Base-by-base conservation (phyloP, 2,888 invertebrate species). In the Octodonta nipae region DNA sequence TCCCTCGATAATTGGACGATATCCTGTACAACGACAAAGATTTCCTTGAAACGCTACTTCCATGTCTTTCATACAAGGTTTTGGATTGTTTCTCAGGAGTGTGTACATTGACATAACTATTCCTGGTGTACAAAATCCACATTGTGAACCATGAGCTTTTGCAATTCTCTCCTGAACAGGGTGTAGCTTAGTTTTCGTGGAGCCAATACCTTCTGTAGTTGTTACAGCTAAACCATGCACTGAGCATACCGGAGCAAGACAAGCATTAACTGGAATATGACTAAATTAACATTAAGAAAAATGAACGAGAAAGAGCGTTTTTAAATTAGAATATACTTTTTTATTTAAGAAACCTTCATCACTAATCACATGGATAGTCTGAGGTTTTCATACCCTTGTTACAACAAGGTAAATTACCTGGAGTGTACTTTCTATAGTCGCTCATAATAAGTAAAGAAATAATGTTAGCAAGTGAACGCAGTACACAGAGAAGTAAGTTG, bases 61-160 rank as follows among this genome's bases (percentile, higher is more conserved):
- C 44, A 91, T 63, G 40, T 89, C 78, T 8, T 70, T 61, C 68
- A 83, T 78, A 0, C 70, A 66, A 4, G 91, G 85, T 49, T 72
- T 70, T 0, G 73, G 67, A 25, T 73, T 72, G 46, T 71, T 81
- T 49, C 93, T 66, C 1, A 93, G 62, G 25, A 93, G 64, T 0
- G 88, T 69, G 52, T 92, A 93, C 88, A 93, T 89, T 1, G 92
- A 91, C 93, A 95, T 95, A 1, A 95, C 86, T 40, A 95, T 88
- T 11, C 44, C 44, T 3, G 92, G 92, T 0, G 92, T 92, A 50
- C 56, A 56, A 34, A 56, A 56, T 1, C 92, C 92, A 55, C 93
- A 93, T 60, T 93, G 93, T 0, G 91, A 86, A 0, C 93, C 93
- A 52, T 93, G 91, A 0, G 86, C 73, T 62, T 83, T 83, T 0